Evolutionary conservation across 2,888 invertebrate species (phyloP).

Genomic region (Caenorhabditis sp.): DNA sequence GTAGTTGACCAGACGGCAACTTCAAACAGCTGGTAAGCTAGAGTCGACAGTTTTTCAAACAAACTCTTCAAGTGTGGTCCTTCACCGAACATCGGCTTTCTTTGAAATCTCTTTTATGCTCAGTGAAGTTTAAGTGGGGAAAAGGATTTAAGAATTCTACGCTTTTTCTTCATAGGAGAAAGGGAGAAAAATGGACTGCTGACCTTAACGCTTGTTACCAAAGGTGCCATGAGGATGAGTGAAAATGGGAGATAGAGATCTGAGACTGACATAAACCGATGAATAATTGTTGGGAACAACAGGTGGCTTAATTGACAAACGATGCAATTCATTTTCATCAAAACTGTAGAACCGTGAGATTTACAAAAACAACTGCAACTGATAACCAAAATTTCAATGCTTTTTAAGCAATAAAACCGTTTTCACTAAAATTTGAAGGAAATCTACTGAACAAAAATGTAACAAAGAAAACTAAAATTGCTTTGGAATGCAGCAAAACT

Average conservation of each 20-base stretch:
- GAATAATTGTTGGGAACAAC: slow-evolving; percentile 59
- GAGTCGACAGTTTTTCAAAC: not conserved
- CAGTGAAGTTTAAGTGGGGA: too few relatives aligned
- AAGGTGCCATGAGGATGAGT: slow-evolving; percentile 56
- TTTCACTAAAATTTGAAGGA: too few relatives aligned
- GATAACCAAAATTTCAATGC: too few relatives aligned
- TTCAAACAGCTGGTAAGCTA: slow-evolving; percentile 12
- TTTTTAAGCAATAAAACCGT: too few relatives aligned
- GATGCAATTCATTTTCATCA: slow-evolving; percentile 31
- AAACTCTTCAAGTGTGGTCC: not conserved
- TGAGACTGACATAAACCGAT: slow-evolving; percentile 42
- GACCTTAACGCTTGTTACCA: slow-evolving; percentile 48
- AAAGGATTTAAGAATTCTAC: not conserved
- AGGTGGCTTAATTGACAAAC: slow-evolving; percentile 53
- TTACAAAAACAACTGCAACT: too few relatives aligned
- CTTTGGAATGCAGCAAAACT: too few relatives aligned
- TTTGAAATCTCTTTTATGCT: slow-evolving; percentile 10
- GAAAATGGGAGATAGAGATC: slow-evolving; percentile 56
- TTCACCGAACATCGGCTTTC: not conserved
- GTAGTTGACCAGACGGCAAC: slow-evolving; percentile 29
- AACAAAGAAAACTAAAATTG: too few relatives aligned
- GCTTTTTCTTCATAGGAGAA: not conserved
- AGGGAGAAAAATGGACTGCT: not conserved
- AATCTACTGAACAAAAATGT: too few relatives aligned
- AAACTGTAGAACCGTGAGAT: not conserved